A percentile compares a stretch with the other conserved stretches of the same genome.
These are phyloP conservation scores for Hirtodrosophila cameraria DNA, from an alignment of 2,888 invertebrate genomes.

Conservation along the genomic window DNA sequence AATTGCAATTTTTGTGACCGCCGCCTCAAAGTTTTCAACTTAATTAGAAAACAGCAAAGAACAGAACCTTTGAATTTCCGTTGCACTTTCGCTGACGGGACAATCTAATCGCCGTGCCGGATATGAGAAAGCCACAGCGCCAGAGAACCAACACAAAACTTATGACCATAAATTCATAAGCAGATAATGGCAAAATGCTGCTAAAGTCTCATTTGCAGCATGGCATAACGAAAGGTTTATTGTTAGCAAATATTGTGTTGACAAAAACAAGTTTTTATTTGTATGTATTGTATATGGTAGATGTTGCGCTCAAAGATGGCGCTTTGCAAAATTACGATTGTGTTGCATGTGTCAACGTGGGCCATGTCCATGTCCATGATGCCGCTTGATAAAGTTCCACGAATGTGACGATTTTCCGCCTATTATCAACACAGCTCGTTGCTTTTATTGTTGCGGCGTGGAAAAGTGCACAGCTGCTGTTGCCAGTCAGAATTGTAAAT, in stretches of 20 bases:
- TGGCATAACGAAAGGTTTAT: conserved; percentile 43
- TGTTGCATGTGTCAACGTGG: conserved; percentile 23
- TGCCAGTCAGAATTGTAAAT: conserved; percentile 60
- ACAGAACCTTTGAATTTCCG: conserved; percentile 64
- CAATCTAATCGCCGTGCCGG: conserved; percentile 72
- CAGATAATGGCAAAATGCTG: conserved; percentile 60
- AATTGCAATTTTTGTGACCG: conserved; percentile 34
- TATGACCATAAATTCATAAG: conserved; percentile 68
- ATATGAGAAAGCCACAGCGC: conserved; percentile 75
- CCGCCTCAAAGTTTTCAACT: conserved; percentile 56
- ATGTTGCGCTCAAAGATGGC: conserved; percentile 32
- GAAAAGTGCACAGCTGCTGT: conserved; percentile 70
- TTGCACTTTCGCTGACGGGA: conserved; percentile 56
- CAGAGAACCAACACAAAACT: conserved; percentile 44
- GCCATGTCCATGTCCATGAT: conserved; percentile 19
- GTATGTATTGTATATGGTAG: conserved; percentile 2
- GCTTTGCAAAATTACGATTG: conserved; percentile 64
- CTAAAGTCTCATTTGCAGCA: conserved; percentile 64
- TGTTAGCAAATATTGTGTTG: conserved; percentile 34
- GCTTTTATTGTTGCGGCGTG: conserved; percentile 65
- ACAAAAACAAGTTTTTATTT: conserved; percentile 56
- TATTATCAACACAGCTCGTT: conserved; percentile 61
- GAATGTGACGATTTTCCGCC: conserved; percentile 75
- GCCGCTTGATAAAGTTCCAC: conserved; percentile 61
- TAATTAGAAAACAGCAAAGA: conserved; percentile 58